Conservation (phyloP, 2,888 invertebrate genomes). For the Stenchaetothrips biformis region DNA sequence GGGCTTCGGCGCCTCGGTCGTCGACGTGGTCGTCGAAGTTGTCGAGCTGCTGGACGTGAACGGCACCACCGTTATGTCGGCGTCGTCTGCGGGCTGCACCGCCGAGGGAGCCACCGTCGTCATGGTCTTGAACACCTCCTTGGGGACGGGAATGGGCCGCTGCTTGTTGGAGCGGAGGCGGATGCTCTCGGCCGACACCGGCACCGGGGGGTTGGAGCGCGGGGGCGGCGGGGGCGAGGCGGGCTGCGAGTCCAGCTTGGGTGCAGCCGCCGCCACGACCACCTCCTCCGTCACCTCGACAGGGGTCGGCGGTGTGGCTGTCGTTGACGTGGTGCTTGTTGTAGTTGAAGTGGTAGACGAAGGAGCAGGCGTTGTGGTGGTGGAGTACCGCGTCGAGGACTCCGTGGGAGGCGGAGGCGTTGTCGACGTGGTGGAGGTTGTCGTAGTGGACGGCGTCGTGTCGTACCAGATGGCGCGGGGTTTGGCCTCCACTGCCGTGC, state of each 20-base stretch:
- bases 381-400: background rate
- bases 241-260: background rate
- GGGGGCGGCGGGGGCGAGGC: background rate
- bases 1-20: background rate
- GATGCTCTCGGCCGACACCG: constrained; percentile 33
- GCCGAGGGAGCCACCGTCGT: constrained; percentile 33
- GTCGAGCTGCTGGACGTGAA: background rate
- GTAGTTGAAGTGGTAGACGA: constrained; percentile 26
- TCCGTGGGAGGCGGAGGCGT: no score
- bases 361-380: background rate
- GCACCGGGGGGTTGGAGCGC: constrained; percentile 30
- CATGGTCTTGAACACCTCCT: constrained; percentile 35
- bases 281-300: background rate
- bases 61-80: background rate
- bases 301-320: background rate
- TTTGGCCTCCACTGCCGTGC: background rate
- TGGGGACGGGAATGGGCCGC: constrained; percentile 33
- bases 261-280: background rate
- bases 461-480: background rate
- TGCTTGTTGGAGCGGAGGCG: constrained; percentile 33
- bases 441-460: background rate
- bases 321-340: background rate
- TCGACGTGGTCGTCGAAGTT: background rate
- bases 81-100: constrained; percentile 33
- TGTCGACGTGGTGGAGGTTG: background rate